These are phyloP conservation scores for Pipistrellus pygmaeus DNA, from an alignment of 2,797 vertebrate species.

Conservation along the genomic window DNA sequence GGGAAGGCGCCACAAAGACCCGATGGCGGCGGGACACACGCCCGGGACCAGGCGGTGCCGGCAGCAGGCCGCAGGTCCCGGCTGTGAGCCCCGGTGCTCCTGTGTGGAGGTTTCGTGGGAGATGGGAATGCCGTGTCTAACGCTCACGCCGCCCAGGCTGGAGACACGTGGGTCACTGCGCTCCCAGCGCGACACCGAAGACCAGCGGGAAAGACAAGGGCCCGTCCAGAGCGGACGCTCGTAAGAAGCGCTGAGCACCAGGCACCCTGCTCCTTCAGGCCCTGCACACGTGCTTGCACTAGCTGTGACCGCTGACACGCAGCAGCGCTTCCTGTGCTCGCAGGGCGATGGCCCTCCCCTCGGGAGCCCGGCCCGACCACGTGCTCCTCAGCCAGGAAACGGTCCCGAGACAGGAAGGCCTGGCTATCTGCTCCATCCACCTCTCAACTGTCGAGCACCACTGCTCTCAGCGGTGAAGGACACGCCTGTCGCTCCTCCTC, in stretches of 20 bases:
- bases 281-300: accelerated
- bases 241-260: accelerated
- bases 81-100: too few relatives aligned
- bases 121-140: background rate
- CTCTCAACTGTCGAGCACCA: too few relatives aligned
- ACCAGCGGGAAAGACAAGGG: too few relatives aligned
- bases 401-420: too few relatives aligned
- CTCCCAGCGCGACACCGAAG: accelerated
- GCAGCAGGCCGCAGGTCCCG: accelerated
- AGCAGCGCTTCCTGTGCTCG: accelerated
- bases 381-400: too few relatives aligned
- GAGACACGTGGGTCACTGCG: accelerated
- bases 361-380: too few relatives aligned
- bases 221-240: too few relatives aligned
- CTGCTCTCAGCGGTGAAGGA: too few relatives aligned
- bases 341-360: too few relatives aligned
- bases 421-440: too few relatives aligned
- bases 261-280: background rate
- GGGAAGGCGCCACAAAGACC: background rate
- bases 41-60: accelerated
- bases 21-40: accelerated
- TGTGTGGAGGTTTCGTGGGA: accelerated
- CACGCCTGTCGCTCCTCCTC: background rate
- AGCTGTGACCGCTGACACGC: too few relatives aligned
- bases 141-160: background rate